Evolutionary conservation across 2,797 vertebrate genomes (phyloP).

Genomic region (Discoglossus pictus): DNA sequence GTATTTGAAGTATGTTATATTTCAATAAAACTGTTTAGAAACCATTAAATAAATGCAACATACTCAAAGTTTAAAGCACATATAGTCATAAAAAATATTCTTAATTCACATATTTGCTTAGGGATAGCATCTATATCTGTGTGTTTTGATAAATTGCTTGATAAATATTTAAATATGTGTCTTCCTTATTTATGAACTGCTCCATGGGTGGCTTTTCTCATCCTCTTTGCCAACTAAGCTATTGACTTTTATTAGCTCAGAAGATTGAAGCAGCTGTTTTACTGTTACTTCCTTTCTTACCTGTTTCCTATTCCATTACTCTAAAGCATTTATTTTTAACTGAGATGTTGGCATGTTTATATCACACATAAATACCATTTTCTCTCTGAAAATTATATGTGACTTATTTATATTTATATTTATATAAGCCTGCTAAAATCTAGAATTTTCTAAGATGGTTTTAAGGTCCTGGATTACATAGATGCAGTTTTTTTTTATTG

Average conservation of each 20-base stretch:
- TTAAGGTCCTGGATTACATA: too few relatives aligned
- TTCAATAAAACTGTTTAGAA: conserved; percentile 1
- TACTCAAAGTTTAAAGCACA: conserved; percentile 8
- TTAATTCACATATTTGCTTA: conserved; percentile 20
- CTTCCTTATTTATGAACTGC: conserved; percentile 29
- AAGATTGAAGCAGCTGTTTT: conserved; percentile 46
- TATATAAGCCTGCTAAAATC: too few relatives aligned
- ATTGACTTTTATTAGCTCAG: conserved; percentile 32
- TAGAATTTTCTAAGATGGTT: too few relatives aligned
- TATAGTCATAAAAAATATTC: conserved; percentile 40
- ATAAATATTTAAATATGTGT: conserved; percentile 36
- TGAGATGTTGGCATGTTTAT: conserved; percentile 12
- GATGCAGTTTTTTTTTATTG: too few relatives aligned
- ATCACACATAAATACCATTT: neutral
- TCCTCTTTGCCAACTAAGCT: conserved; percentile 20
- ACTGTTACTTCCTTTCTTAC: conserved; percentile 33
- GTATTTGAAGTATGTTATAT: conserved; percentile 1
- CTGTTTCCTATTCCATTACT: conserved; percentile 29
- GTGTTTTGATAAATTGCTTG: conserved; percentile 38
- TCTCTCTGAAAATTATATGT: neutral
- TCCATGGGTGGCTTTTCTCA: conserved; percentile 29
- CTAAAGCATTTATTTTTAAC: conserved; percentile 19
- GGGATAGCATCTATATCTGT: conserved; percentile 20
- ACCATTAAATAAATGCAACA: neutral
- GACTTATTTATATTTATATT: too few relatives aligned